Percentiles rank a stretch among this genome's conserved stretches.
phyloP scores from a whole-genome alignment of 2,113 vertebrate species.

The Ammospiza caudacuta region DNA sequence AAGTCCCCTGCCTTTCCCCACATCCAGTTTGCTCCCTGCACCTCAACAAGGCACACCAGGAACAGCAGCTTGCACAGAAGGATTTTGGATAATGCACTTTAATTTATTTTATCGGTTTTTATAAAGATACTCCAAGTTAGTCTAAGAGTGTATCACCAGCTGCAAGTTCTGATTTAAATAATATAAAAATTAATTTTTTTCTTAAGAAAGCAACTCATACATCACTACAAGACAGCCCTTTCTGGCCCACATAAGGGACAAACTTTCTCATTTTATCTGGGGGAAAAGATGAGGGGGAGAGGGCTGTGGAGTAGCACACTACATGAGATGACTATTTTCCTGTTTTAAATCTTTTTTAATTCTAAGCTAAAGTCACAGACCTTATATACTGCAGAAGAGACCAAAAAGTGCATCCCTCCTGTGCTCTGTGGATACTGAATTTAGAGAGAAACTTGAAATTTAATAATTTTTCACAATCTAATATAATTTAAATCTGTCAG shows the following conservation, averaged over 20 bases:
- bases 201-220: not conserved
- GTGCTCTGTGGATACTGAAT: not conserved
- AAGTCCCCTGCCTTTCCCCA: not conserved
- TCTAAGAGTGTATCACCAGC: not conserved
- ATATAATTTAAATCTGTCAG: not conserved
- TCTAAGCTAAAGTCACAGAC: not conserved
- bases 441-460: not conserved
- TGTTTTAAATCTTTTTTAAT: not conserved
- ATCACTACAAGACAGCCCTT: not conserved
- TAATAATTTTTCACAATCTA: not conserved
- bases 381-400: not conserved
- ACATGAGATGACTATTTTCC: not conserved
- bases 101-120: not conserved
- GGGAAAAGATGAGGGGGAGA: not conserved
- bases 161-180: not conserved
- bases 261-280: not conserved
- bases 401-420: not conserved
- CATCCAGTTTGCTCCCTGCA: slow-evolving; percentile 13
- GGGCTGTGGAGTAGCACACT: not conserved
- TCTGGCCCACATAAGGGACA: not conserved
- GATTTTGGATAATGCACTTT: not conserved
- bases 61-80: not conserved
- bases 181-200: not conserved
- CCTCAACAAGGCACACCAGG: not conserved
- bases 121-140: not conserved